These are phyloP conservation scores for Slavum lentiscoides DNA, from an alignment of 2,888 invertebrate genomes.

Conservation along the genomic window DNA sequence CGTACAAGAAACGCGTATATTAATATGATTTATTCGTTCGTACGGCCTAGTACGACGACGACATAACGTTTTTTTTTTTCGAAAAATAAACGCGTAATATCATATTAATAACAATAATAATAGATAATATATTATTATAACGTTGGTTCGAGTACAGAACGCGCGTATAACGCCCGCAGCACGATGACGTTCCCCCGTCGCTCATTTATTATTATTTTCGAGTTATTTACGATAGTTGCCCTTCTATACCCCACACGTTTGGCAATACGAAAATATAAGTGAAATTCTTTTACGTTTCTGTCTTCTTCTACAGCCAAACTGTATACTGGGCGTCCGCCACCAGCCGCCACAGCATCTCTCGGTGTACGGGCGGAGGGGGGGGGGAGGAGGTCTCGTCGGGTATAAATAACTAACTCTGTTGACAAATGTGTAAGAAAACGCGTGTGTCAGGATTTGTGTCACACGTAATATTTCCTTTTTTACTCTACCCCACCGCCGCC, in stretches of 20 bases:
- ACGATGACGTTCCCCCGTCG: constrained; percentile 10
- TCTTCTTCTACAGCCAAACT: background rate
- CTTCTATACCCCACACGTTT: background rate
- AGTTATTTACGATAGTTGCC: constrained; percentile 39
- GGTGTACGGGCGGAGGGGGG: too few species aligned
- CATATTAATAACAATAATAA: too few species aligned
- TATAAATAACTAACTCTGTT: constrained; percentile 37
- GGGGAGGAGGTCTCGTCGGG: background rate
- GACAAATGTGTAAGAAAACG: constrained; percentile 48
- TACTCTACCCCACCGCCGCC: too few species aligned
- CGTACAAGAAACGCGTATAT: too few species aligned
- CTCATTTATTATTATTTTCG: constrained; percentile 23
- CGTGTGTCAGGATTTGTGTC: constrained; percentile 51
- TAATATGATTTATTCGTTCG: too few species aligned
- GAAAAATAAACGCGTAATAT: too few species aligned
- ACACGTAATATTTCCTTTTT: constrained; percentile 36
- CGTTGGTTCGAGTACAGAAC: too few species aligned
- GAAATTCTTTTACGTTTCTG: constrained; percentile 33
- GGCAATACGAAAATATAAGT: constrained; percentile 19
- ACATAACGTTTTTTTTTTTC: too few species aligned
- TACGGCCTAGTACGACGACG: too few species aligned
- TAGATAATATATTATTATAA: too few species aligned
- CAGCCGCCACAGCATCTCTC: too few species aligned
- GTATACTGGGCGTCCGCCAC: background rate
- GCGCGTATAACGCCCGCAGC: background rate